Evolutionary conservation across 2,888 invertebrate genomes (phyloP), one percentile per base, ranked within the genome.

Genomic region (Panzeria rudis): DNA sequence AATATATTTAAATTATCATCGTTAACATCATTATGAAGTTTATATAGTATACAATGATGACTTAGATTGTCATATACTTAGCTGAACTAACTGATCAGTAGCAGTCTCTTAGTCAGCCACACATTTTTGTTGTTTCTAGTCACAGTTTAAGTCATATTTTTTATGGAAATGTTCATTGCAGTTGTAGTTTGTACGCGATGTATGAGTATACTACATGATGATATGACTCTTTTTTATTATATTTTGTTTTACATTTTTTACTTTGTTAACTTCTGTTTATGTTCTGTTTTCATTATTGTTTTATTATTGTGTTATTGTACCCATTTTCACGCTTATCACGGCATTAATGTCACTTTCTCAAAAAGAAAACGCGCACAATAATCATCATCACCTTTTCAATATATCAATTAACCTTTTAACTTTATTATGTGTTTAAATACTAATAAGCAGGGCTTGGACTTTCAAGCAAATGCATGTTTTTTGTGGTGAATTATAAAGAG

Each of bases 301-400:
- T 20, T 29, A n/a, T 61, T 56, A 15, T 3, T 54, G 23, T 44
- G 44, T 32, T 38, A 11, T 32, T 59, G 59, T 68, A 32, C 77
- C 56, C 54, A 71, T 82, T 84, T 84, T 81, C 61, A 77, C 68
- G 66, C 59, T 82, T 35, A 71, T 75, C 81, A 75, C 73, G 35
- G 62, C 64, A 76, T 71, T 85, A 78, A 76, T 85, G 78, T 82
- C 82, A 85, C 85, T 82, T 85, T 85, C 85, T 66, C 78, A 25
- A 32, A 62, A 52, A 23, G 11, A 75, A 72, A 47, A 56, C 11
- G n/a, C 11, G 23, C 52, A 23, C 47, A 54, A 54, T 4, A 25
- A 13, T 54, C 20, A 13, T 54, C 20, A 50, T 15, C 50, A 20
- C 20, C n/a, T 50, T 9, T 50, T 50, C 9, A 9, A 20, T 9